A percentile compares a stretch with the other conserved stretches of the same genome.
phyloP scores from a whole-genome alignment of 2,888 invertebrate genomes.

The Herminia tarsipennalis region DNA sequence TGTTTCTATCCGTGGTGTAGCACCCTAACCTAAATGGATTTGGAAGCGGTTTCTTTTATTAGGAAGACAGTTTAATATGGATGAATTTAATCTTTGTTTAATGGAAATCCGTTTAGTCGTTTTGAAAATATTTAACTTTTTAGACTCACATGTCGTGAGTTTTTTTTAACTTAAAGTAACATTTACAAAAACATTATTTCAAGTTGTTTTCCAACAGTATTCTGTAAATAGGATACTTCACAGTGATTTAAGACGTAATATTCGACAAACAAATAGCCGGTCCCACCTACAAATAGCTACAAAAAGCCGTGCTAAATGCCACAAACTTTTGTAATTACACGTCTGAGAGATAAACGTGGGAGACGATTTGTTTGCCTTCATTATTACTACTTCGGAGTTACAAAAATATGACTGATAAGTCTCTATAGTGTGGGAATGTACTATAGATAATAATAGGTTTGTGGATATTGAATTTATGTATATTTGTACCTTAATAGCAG shows the following conservation, averaged over 20 bases:
- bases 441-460: neutral
- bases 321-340: constrained; percentile 30
- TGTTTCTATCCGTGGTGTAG: too few species aligned
- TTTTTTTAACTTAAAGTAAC: too few species aligned
- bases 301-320: constrained; percentile 10
- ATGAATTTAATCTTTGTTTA: too few species aligned
- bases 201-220: too few species aligned
- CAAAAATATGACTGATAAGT: constrained; percentile 19
- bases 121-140: too few species aligned
- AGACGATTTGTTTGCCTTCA: constrained; percentile 21
- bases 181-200: neutral
- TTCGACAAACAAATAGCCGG: constrained; percentile 2
- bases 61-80: too few species aligned
- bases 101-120: too few species aligned
- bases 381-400: constrained; percentile 6
- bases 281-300: constrained; percentile 1
- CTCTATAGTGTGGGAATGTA: constrained; percentile 21
- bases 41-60: too few species aligned
- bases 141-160: too few species aligned
- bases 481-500: neutral
- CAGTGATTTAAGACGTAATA: neutral
- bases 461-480: neutral
- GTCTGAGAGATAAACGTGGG: constrained; percentile 15
- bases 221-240: neutral
- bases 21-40: too few species aligned